Percentiles rank a stretch among this genome's conserved stretches.
These are phyloP conservation scores for Megalopta genalis DNA, from an alignment of 1,140 invertebrate genomes.

Conservation along the genomic window DNA sequence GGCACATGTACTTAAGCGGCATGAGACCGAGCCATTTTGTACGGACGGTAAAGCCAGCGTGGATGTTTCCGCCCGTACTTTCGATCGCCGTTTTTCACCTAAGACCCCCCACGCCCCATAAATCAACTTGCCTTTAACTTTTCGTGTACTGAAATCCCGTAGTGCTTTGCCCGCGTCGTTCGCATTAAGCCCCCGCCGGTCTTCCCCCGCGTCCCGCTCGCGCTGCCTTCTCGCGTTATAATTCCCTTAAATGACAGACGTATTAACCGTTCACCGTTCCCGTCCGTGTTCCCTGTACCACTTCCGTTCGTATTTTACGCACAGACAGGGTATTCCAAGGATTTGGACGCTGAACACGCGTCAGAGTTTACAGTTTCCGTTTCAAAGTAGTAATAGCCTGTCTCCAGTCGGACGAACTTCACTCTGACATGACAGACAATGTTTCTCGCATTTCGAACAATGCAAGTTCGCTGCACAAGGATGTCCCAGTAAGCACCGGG, in stretches of 20 bases:
- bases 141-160: constrained; percentile 38
- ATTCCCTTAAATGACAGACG: background rate
- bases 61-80: constrained; percentile 22
- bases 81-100: constrained; percentile 46
- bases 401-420: background rate
- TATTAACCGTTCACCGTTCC: background rate
- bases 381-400: background rate
- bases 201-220: background rate
- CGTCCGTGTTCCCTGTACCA: background rate
- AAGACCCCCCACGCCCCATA: constrained; percentile 9
- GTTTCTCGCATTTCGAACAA: background rate
- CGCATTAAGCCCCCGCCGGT: background rate
- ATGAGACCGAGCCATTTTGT: constrained; percentile 24
- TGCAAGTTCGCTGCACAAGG: background rate
- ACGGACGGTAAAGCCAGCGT: constrained; percentile 7
- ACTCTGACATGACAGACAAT: background rate
- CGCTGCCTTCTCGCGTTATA: background rate
- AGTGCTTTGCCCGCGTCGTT: constrained; percentile 15
- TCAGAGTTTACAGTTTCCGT: background rate
- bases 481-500: too few relatives aligned
- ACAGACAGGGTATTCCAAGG: background rate
- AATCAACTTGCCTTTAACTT: constrained; percentile 46
- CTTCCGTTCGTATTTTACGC: background rate
- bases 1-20: constrained; percentile 46
- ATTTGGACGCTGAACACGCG: background rate